Base-by-base conservation (phyloP, 2,113 vertebrate species). In the Nettapus auritus region DNA sequence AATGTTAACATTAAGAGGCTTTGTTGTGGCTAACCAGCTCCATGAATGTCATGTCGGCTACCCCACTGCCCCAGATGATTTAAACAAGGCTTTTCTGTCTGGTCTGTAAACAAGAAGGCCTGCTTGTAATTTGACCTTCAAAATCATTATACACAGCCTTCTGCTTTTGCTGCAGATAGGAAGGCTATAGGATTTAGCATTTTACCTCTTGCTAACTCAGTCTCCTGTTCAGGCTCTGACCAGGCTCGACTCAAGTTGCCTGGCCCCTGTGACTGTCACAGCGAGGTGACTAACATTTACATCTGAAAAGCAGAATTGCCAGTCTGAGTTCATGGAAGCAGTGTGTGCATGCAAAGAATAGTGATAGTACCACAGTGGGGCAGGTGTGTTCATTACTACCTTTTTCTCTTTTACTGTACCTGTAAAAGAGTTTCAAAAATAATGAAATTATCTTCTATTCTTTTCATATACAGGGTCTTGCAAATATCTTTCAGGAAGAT, bases 11-110 rank as follows among this genome's bases (percentile, higher is more conserved):
- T 9, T 60, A 52, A 84, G 69, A 63, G 42, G 34, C 25, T 93
- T 83, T 86, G 38, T 29, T 86, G 79, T 90, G 71, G 38, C 71
- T 88, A 93, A 93, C 76, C 64, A 86, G 64, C 52, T 53, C 46
- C 22, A 26, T 68, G 69, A 91, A 52, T 68, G 53, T 31, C 64
- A 5, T 86, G 80, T 84, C 82, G 75, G 79, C 82, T 71, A 70
- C 73, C 76, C 94, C 69, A 81, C 64, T 78, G 34, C 76, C 18
- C 13, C 13, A 76, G 38, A 56, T 95, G 79, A 91, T 86, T 96
- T 90, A 81, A 86, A 70, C 34, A 75, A 68, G 29, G 11, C 6
- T 82, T 1, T 8, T 66, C 38, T 82, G 13, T 31, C 48, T 68
- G 31, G 33, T 84, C 56, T 1, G 1, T 57, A 82, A 74, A 33